Percentiles rank a stretch among this genome's conserved stretches.
Evolutionary conservation across 2,113 vertebrate species (phyloP).

Genomic region (Periophthalmodon schlosseri): DNA sequence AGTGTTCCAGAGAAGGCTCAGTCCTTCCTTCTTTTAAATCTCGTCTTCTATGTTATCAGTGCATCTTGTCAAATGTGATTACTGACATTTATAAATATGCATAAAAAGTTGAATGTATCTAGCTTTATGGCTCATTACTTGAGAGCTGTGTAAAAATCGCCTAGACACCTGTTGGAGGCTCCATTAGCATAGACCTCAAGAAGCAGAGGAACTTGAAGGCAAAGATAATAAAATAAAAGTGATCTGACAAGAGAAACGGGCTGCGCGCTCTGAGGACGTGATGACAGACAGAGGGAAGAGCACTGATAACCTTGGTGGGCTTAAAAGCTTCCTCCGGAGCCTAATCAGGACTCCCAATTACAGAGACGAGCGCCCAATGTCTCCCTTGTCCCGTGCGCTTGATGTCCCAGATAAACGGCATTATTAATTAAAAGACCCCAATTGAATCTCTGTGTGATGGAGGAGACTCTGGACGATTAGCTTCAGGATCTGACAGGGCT

Average conservation of each 20-base stretch:
- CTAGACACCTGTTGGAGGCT: slow-evolving; percentile 54
- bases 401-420: slow-evolving; percentile 79
- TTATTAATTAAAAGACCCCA: slow-evolving; percentile 82
- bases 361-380: slow-evolving; percentile 64
- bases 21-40: not conserved
- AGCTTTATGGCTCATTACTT: not conserved
- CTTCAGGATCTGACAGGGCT: slow-evolving; percentile 63
- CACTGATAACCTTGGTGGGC: slow-evolving; percentile 79
- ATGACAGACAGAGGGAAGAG: slow-evolving; percentile 72
- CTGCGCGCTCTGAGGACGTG: slow-evolving; percentile 56
- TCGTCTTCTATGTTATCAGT: not conserved
- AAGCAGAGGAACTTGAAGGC: slow-evolving; percentile 29
- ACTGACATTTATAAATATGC: not conserved
- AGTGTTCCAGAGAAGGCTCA: too few species aligned
- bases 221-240: slow-evolving; percentile 53
- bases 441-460: slow-evolving; percentile 79
- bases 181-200: slow-evolving; percentile 17
- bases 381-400: slow-evolving; percentile 56
- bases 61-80: not conserved
- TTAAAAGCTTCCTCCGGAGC: slow-evolving; percentile 78
- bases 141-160: not conserved
- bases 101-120: not conserved
- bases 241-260: slow-evolving; percentile 49
- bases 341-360: slow-evolving; percentile 81
- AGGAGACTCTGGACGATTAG: slow-evolving; percentile 69